These are phyloP conservation scores for Cheilosia grossa DNA, from an alignment of 2,888 invertebrate species.

Conservation along the genomic window DNA sequence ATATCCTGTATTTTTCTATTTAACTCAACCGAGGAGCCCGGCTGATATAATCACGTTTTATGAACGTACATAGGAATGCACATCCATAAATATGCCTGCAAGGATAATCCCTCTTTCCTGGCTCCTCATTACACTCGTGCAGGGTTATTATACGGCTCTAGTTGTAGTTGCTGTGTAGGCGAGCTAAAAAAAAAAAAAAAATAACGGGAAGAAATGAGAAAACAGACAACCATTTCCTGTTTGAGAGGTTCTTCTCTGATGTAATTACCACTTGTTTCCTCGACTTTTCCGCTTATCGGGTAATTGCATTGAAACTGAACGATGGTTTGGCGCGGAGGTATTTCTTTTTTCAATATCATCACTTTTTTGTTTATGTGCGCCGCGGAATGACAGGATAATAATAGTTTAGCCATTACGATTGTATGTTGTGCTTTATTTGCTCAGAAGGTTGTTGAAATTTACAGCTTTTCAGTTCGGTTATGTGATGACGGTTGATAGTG, in stretches of 20 bases:
- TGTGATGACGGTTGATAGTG: slow-evolving; percentile 25
- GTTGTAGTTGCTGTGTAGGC: neutral
- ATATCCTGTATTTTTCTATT: slow-evolving; percentile 47
- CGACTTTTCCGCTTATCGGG: slow-evolving; percentile 66
- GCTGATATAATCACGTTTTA: slow-evolving; percentile 62
- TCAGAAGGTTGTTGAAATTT: slow-evolving; percentile 51
- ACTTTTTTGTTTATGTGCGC: slow-evolving; percentile 66
- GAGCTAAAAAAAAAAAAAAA: neutral
- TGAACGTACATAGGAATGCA: slow-evolving; percentile 49
- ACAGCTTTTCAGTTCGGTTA: slow-evolving; percentile 11
- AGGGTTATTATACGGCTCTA: slow-evolving; percentile 25
- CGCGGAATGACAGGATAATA: slow-evolving; percentile 71
- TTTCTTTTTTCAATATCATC: slow-evolving; percentile 64
- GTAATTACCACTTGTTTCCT: slow-evolving; percentile 74
- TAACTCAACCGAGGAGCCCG: slow-evolving; percentile 22
- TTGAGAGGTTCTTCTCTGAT: slow-evolving; percentile 70
- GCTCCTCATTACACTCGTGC: slow-evolving; percentile 60
- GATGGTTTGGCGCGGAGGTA: slow-evolving; percentile 4
- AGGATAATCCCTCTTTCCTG: slow-evolving; percentile 48
- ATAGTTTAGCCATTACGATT: slow-evolving; percentile 68
- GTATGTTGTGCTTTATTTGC: slow-evolving; percentile 34
- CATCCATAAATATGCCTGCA: slow-evolving; percentile 67
- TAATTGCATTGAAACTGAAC: slow-evolving; percentile 66
- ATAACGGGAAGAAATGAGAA: slow-evolving; percentile 18
- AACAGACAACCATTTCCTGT: slow-evolving; percentile 68